Percentiles rank a stretch among this genome's conserved stretches.
Conservation (phyloP, 1,140 invertebrate species). For the Apolygus lucorum region DNA sequence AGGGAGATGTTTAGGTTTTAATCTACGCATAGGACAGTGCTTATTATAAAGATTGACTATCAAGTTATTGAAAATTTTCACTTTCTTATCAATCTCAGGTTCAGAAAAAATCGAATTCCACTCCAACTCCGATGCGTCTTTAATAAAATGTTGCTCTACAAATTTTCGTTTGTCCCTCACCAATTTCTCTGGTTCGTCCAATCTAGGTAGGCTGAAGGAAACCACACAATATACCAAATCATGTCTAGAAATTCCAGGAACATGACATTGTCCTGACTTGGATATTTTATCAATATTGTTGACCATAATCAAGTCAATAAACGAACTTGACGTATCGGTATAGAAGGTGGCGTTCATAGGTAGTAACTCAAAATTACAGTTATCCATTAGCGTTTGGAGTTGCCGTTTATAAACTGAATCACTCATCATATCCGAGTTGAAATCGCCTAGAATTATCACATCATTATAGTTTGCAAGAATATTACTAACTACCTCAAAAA, state of each 20-base stretch:
- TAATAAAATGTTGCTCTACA: neutral
- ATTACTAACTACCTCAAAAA: neutral
- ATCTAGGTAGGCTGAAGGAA: no score
- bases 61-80: neutral
- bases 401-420: neutral
- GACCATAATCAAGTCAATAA: neutral
- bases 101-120: neutral
- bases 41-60: neutral
- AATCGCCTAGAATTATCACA: neutral
- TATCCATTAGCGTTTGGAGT: no score
- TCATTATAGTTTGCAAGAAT: neutral
- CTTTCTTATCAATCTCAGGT: neutral
- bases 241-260: no score
- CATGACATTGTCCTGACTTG: neutral
- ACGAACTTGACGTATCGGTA: neutral
- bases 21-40: no score
- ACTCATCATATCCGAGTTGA: neutral
- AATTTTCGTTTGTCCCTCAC: no score
- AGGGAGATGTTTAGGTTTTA: no score
- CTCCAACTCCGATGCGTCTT: neutral
- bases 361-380: neutral
- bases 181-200: no score
- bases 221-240: no score
- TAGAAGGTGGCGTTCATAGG: neutral
- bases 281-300: neutral